A percentile compares a stretch with the other conserved stretches of the same genome.
Conservation (phyloP, 2,113 vertebrate genomes). For the Dascyllus trimaculatus region DNA sequence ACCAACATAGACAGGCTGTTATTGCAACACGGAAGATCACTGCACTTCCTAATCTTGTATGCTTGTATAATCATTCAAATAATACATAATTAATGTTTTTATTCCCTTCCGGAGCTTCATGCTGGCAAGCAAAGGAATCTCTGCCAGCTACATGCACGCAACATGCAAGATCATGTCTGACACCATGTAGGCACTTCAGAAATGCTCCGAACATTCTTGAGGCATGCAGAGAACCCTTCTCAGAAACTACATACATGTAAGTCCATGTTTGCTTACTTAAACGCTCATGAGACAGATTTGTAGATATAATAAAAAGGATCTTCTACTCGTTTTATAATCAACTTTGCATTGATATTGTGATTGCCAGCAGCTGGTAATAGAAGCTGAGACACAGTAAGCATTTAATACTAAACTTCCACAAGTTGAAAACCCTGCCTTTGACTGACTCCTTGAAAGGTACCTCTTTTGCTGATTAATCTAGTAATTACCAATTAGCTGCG, state of each 20-base stretch:
- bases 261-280: conserved; percentile 23
- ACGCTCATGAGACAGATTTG: conserved; percentile 12
- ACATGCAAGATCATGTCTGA: conserved; percentile 69
- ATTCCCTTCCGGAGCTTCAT: conserved; percentile 61
- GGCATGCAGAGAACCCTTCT: conserved; percentile 26
- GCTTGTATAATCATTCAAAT: conserved; percentile 76
- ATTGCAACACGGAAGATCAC: conserved; percentile 73
- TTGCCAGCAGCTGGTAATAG: neutral
- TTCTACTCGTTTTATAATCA: neutral
- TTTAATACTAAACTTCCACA: conserved; percentile 22
- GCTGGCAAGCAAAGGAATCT: conserved; percentile 53
- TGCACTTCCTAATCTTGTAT: conserved; percentile 68
- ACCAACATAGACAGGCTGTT: conserved; percentile 69
- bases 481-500: conserved; percentile 74
- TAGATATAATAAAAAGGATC: neutral
- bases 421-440: conserved; percentile 25
- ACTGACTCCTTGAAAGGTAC: conserved; percentile 35
- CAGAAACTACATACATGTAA: conserved; percentile 30
- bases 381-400: neutral
- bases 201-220: conserved; percentile 42
- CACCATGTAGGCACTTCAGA: conserved; percentile 57
- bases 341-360: conserved; percentile 1
- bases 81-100: conserved; percentile 75
- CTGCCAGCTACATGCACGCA: conserved; percentile 48
- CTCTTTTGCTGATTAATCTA: conserved; percentile 65